phyloP scores from a whole-genome alignment of 1,140 invertebrate species.

The Heliconius himera region DNA sequence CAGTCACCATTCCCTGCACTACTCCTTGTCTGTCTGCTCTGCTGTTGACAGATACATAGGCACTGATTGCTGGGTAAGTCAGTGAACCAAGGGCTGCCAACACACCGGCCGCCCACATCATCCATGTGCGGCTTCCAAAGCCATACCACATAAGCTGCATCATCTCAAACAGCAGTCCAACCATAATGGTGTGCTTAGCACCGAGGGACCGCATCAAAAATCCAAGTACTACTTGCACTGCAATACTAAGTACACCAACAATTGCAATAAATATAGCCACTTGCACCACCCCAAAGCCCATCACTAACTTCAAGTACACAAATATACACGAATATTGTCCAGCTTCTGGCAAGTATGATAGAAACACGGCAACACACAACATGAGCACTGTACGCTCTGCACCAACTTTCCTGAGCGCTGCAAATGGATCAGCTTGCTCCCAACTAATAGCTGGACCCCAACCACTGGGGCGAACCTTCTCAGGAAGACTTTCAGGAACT shows the following conservation, averaged over 20 bases:
- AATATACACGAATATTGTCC: slow-evolving; percentile 99
- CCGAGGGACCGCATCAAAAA: slow-evolving; percentile 93
- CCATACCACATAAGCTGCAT: slow-evolving; percentile 98
- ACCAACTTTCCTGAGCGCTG: slow-evolving; percentile 95
- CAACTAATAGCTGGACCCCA: slow-evolving; percentile 93
- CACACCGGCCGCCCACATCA: slow-evolving; percentile 99
- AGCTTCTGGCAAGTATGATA: slow-evolving; percentile 99
- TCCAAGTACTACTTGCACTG: slow-evolving; percentile 95
- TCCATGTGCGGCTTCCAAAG: slow-evolving; percentile 88
- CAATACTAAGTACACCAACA: slow-evolving; percentile 97
- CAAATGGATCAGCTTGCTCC: slow-evolving; percentile 99
- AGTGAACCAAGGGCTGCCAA: slow-evolving; percentile 97
- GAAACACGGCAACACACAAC: slow-evolving; percentile 97
- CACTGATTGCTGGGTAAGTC: slow-evolving; percentile 99
- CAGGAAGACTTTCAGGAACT: slow-evolving; percentile 98
- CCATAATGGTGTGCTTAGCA: slow-evolving; percentile 98
- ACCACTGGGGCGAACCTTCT: slow-evolving; percentile 91
- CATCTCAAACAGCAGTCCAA: slow-evolving; percentile 98
- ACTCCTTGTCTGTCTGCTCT: slow-evolving; percentile 98
- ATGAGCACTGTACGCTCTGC: slow-evolving; percentile 98
- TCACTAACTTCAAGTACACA: slow-evolving; percentile 98
- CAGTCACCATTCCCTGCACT: slow-evolving; percentile 99
- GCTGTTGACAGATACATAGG: slow-evolving; percentile 98
- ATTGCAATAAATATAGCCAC: slow-evolving; percentile 99
- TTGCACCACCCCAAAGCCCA: slow-evolving; percentile 97